phyloP scores from a whole-genome alignment of 2,113 vertebrate genomes.

The Erinaceus europaeus region DNA sequence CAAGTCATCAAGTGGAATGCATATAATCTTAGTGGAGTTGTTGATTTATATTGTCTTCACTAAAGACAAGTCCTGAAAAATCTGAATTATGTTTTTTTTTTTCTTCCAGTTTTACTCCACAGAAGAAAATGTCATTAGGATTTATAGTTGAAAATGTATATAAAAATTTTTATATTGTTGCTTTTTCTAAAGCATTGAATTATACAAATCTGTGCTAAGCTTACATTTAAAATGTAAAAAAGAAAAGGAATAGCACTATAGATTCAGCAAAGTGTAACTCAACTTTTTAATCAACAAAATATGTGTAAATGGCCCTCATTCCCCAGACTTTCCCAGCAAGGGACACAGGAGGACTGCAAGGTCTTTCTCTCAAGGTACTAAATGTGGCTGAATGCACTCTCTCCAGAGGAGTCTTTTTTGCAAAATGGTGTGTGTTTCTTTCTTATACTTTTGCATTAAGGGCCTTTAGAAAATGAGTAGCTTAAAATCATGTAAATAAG shows the following conservation, averaged over 20 bases:
- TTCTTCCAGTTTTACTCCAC: neutral
- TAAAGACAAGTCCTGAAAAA: neutral
- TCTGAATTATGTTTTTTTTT: neutral
- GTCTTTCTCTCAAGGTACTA: neutral
- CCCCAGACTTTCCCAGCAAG: constrained; percentile 25
- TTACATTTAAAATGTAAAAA: constrained; percentile 9
- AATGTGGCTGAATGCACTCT: neutral
- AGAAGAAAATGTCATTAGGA: neutral
- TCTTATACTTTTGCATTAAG: neutral
- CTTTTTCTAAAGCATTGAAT: constrained; percentile 16
- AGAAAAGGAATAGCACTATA: neutral
- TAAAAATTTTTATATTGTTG: constrained; percentile 9
- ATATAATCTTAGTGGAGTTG: constrained; percentile 19
- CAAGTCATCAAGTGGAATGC: neutral
- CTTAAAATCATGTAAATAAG: neutral
- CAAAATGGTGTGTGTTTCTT: neutral
- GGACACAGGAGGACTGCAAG: neutral
- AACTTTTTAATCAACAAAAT: constrained; percentile 51
- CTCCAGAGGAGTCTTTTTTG: neutral
- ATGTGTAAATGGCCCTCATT: neutral
- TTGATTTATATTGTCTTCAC: constrained; percentile 16
- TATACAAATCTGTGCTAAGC: neutral
- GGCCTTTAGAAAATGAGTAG: neutral
- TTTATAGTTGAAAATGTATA: neutral
- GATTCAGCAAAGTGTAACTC: neutral